Percentiles rank a stretch among this genome's conserved stretches.
phyloP scores from a whole-genome alignment of 2,113 vertebrate genomes.

The Cisticola juncidis region DNA sequence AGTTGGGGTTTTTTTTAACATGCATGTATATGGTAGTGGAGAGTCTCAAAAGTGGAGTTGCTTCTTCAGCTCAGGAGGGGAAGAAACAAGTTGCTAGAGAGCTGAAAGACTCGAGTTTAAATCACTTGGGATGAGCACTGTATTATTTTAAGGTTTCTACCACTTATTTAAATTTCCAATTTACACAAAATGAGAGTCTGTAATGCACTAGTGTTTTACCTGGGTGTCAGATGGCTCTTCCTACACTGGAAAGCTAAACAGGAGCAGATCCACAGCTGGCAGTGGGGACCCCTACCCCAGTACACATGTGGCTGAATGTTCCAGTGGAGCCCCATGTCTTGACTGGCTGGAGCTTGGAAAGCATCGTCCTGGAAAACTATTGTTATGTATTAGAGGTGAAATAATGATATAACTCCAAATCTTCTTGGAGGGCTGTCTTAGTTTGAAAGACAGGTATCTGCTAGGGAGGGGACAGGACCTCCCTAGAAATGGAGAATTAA shows the following conservation, averaged over 20 bases:
- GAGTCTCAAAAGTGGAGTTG: background rate
- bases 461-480: too few relatives aligned
- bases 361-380: background rate
- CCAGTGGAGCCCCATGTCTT: background rate
- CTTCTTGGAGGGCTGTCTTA: too few relatives aligned
- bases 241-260: background rate
- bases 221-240: background rate
- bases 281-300: fast-evolving
- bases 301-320: fast-evolving
- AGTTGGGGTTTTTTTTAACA: background rate
- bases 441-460: too few relatives aligned
- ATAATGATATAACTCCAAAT: too few relatives aligned
- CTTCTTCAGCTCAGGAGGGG: background rate
- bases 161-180: background rate
- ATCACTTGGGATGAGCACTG: background rate
- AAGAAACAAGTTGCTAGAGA: background rate
- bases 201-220: background rate
- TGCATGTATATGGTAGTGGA: background rate
- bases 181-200: background rate
- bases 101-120: background rate
- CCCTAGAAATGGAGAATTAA: too few relatives aligned
- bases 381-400: too few relatives aligned
- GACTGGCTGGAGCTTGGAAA: background rate
- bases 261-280: background rate
- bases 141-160: background rate